These are phyloP conservation scores for Drosophila macrospina DNA, from an alignment of 2,888 invertebrate genomes.

Conservation along the genomic window DNA sequence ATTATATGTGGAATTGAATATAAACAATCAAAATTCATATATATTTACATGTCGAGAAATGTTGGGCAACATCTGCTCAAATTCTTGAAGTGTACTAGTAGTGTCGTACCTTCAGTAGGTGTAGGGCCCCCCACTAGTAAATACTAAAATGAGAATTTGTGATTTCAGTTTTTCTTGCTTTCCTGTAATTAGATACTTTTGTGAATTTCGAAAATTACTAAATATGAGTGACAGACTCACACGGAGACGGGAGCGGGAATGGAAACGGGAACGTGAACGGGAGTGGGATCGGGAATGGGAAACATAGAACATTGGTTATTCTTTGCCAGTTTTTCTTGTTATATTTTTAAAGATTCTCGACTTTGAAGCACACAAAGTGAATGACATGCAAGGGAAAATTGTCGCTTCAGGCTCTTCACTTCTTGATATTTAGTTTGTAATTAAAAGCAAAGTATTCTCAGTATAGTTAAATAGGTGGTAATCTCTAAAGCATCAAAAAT, in stretches of 20 bases:
- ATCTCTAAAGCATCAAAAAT: neutral
- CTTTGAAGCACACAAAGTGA: conserved; percentile 73
- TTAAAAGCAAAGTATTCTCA: conserved; percentile 28
- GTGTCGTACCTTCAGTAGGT: conserved; percentile 24
- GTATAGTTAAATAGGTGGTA: neutral
- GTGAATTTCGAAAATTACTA: conserved; percentile 76
- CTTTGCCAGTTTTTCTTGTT: conserved; percentile 62
- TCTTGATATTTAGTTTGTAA: conserved; percentile 31
- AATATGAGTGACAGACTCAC: conserved; percentile 78
- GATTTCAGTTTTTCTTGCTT: conserved; percentile 80
- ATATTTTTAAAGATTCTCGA: conserved; percentile 74
- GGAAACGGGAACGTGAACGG: neutral
- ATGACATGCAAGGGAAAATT: conserved; percentile 74
- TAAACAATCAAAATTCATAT: conserved; percentile 12
- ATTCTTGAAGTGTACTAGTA: conserved; percentile 13
- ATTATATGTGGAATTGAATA: no score
- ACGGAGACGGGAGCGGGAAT: conserved; percentile 30
- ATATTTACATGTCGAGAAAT: conserved; percentile 20
- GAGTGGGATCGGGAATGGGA: neutral
- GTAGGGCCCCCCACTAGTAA: conserved; percentile 56
- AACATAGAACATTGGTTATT: conserved; percentile 62
- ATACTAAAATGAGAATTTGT: conserved; percentile 72
- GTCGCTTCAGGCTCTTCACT: conserved; percentile 46
- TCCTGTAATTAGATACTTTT: conserved; percentile 83
- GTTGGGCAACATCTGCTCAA: conserved; percentile 65